Base-by-base conservation (phyloP, 1,140 invertebrate species). In the Hylyphantes graminicola region DNA sequence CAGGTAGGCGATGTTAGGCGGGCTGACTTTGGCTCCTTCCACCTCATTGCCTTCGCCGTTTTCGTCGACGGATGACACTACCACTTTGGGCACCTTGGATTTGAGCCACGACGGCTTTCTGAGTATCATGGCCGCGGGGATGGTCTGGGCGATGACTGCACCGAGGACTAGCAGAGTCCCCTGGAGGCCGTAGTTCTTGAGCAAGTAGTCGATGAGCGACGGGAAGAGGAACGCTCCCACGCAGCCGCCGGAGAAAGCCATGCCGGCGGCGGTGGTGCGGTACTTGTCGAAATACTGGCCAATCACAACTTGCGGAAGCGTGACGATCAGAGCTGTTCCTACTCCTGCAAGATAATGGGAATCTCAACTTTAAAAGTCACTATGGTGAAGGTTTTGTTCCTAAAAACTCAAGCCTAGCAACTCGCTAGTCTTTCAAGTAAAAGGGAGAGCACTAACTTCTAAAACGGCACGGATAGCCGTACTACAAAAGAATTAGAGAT, bases 61-160 rank as follows among this genome's bases (percentile, higher is more conserved):
- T 35, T 35, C 35, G 35, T 35, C 35, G 35, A 35, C 35, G 5
- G 35, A 35, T 5, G 35, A 35, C 35, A 35, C 35, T 1, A 35
- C 5, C 35, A 35, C 35, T 35, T 35, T 35, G 35, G 35, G 35
- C 2, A 35, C 35, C 2, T 35, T 35, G 35, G 35, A 35, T 35
- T 68, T 83, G 12, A 85, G 9, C 85, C 85, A 85, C 11, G 67
- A 57, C 7, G 85, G 85, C 70, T 95, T 95, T 65, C 93, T 91
- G 87, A 94, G 94, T 0, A 95, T 92, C 50, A 83, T 73, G 12
- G 70, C 70, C 2, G 80, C 80, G 6, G 80, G 80, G 57, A 83
- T 75, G 13, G 59, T 94, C 88, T 96, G 95, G 17, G 96, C 89
- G 72, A 94, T 94, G 4, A 96, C 90, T 17, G 93, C 95, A 8